Conservation (phyloP, 2,888 invertebrate genomes). For the Hypercompe scribonia region DNA sequence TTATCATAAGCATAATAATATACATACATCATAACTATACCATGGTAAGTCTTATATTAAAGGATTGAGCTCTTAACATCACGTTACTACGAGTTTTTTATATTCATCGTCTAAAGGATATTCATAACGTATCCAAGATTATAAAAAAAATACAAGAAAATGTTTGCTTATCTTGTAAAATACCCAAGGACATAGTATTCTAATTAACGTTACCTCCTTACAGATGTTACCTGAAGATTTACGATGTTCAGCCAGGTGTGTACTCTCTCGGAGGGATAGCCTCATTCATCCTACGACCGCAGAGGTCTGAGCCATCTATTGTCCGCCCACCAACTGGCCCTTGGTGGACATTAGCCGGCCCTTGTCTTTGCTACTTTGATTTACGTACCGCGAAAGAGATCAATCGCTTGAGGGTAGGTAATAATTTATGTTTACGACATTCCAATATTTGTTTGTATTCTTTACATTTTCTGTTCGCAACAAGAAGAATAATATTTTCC, state of each 20-base stretch:
- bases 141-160: background rate
- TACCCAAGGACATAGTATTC: conserved; percentile 1
- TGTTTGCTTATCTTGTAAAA: background rate
- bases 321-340: conserved; percentile 54
- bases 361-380: conserved; percentile 79
- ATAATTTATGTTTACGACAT: conserved; percentile 36
- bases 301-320: conserved; percentile 42
- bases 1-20: too few species aligned
- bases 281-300: conserved; percentile 44
- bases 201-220: conserved; percentile 30
- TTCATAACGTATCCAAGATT: background rate
- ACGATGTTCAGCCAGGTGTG: conserved; percentile 50
- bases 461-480: background rate
- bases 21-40: too few species aligned
- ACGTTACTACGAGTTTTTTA: too few species aligned
- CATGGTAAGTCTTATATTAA: too few species aligned
- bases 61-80: too few species aligned
- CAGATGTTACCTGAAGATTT: conserved; percentile 48
- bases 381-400: conserved; percentile 74
- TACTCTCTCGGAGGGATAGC: conserved; percentile 43
- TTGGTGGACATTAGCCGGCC: conserved; percentile 72
- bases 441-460: conserved; percentile 28
- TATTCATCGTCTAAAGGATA: background rate
- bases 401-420: conserved; percentile 69
- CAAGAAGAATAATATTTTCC: background rate